phyloP scores from a whole-genome alignment of 2,888 invertebrate genomes.

The Cryptocephalus primarius region DNA sequence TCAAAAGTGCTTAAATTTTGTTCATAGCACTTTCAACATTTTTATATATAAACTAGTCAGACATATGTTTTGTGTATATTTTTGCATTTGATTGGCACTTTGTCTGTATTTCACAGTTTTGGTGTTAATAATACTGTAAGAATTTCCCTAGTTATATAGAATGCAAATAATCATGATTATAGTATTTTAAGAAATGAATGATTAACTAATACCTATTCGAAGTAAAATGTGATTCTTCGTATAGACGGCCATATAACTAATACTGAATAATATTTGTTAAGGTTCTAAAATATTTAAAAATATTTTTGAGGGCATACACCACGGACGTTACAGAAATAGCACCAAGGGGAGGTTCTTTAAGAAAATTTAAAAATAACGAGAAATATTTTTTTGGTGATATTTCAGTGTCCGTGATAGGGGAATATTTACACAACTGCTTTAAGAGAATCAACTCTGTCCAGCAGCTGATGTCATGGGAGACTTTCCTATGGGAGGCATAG shows the following conservation, averaged over 20 bases:
- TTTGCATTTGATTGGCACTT: conserved; percentile 9
- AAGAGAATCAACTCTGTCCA: conserved; percentile 28
- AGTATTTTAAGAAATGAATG: conserved; percentile 18
- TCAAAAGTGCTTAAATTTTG: too few relatives aligned
- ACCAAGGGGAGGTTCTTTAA: too few relatives aligned
- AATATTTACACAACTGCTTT: background rate
- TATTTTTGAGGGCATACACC: background rate
- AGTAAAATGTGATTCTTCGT: conserved; percentile 11
- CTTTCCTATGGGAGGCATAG: conserved; percentile 46
- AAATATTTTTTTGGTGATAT: too few relatives aligned
- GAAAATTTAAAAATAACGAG: too few relatives aligned
- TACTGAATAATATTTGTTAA: conserved; percentile 28
- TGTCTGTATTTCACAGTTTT: conserved; percentile 1
- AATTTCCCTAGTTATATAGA: background rate
- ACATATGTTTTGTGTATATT: too few relatives aligned
- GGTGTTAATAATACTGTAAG: conserved; percentile 11
- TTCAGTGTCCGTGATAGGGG: too few relatives aligned
- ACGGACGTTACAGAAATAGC: too few relatives aligned
- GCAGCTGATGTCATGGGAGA: conserved; percentile 15
- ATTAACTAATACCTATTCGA: conserved; percentile 7
- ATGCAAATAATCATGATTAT: conserved; percentile 16
- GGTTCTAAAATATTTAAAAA: conserved; percentile 23
- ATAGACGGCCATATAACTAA: conserved; percentile 20
- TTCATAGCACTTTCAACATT: too few relatives aligned
- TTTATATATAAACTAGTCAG: too few relatives aligned